A percentile compares a stretch with the other conserved stretches of the same genome.
phyloP scores from a whole-genome alignment of 2,113 vertebrate genomes.

The Cavia porcellus region DNA sequence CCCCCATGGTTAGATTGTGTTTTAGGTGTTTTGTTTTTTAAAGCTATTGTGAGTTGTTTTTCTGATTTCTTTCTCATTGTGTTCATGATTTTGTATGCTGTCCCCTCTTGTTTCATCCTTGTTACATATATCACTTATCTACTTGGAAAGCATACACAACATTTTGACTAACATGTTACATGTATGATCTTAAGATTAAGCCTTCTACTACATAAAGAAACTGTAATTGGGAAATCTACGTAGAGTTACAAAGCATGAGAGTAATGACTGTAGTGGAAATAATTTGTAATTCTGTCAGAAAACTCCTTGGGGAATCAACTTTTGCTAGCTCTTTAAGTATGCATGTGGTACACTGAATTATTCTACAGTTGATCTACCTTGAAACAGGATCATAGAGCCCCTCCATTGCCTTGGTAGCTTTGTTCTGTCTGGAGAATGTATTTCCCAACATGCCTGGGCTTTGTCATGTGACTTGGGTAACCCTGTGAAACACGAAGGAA shows the following conservation, averaged over 20 bases:
- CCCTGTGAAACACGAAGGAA: not conserved
- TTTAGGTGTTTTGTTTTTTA: too few species aligned
- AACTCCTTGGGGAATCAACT: not conserved
- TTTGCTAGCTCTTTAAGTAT: not conserved
- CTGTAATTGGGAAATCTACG: not conserved
- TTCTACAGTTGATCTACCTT: not conserved
- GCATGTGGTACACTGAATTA: not conserved
- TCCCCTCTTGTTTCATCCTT: not conserved
- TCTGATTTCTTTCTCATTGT: too few species aligned
- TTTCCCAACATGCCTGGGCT: not conserved
- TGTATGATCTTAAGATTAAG: not conserved
- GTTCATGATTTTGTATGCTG: too few species aligned
- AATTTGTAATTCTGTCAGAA: not conserved
- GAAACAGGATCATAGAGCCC: not conserved
- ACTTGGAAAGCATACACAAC: not conserved
- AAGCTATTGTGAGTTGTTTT: too few species aligned
- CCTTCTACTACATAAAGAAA: not conserved
- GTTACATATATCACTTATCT: not conserved
- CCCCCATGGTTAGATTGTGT: too few species aligned
- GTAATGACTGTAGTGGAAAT: not conserved
- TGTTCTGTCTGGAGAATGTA: not conserved
- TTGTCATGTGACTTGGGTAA: not conserved
- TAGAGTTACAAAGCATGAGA: not conserved
- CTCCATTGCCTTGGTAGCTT: not conserved
- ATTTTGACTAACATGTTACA: not conserved